Percentiles rank a stretch among this genome's conserved stretches.
These are phyloP conservation scores for Zelleria hepariella DNA, from an alignment of 2,888 invertebrate species.

Conservation along the genomic window DNA sequence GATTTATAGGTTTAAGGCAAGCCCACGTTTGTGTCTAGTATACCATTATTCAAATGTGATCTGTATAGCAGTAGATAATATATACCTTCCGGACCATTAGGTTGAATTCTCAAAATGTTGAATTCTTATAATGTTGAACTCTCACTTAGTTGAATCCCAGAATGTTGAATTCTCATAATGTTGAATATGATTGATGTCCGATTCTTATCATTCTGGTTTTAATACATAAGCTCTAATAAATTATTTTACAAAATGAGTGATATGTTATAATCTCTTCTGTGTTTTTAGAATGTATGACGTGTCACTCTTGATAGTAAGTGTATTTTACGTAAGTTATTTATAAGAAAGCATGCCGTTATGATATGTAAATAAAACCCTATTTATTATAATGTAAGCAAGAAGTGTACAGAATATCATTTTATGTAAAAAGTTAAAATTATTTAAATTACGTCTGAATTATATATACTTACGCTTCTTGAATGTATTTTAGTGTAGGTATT, in stretches of 20 bases:
- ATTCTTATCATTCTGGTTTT: no score
- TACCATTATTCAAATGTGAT: no score
- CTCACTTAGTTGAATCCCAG: no score
- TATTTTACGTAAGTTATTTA: background rate
- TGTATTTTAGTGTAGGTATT: background rate
- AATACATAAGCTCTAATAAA: no score
- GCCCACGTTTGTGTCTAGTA: background rate
- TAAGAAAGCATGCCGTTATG: background rate
- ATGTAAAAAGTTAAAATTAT: background rate
- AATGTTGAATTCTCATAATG: no score
- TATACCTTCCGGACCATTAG: no score
- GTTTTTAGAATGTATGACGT: background rate
- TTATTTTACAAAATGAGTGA: no score
- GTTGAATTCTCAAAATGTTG: no score
- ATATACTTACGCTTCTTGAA: background rate
- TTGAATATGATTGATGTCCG: no score
- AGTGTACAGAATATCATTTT: background rate
- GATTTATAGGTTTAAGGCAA: background rate
- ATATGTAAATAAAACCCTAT: background rate
- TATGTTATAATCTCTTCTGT: background rate
- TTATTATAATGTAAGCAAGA: background rate
- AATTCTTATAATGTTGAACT: no score
- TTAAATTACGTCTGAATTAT: background rate
- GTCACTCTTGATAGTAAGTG: background rate
- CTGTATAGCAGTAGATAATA: no score